Evolutionary conservation across 2,797 vertebrate species (phyloP).

Genomic region (Alauda arvensis): DNA sequence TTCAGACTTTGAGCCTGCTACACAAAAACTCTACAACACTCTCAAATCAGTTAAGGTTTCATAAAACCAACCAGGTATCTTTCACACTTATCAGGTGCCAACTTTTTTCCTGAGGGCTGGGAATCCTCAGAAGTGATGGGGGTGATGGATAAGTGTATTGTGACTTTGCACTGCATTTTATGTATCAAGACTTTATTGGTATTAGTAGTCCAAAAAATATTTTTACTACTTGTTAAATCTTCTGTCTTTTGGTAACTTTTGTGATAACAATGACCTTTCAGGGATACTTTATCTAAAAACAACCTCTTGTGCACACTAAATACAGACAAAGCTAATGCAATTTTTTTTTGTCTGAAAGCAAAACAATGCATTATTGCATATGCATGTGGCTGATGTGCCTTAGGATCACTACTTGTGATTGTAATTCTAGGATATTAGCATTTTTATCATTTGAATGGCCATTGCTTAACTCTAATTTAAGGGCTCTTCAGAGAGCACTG

Average conservation of each 20-base stretch:
- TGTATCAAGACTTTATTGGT: slow-evolving; percentile 28
- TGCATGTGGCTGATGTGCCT: slow-evolving; percentile 72
- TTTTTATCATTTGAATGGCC: slow-evolving; percentile 33
- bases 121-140: neutral
- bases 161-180: slow-evolving; percentile 61
- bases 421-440: slow-evolving; percentile 16
- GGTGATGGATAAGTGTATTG: slow-evolving; percentile 36
- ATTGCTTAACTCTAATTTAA: slow-evolving; percentile 23
- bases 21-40: slow-evolving; percentile 20
- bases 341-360: slow-evolving; percentile 43
- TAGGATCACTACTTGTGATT: slow-evolving; percentile 68
- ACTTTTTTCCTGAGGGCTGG: slow-evolving; percentile 6
- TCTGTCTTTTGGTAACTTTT: slow-evolving; percentile 70
- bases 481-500: slow-evolving; percentile 38
- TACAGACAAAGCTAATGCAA: slow-evolving; percentile 42
- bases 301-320: slow-evolving; percentile 52
- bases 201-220: slow-evolving; percentile 31
- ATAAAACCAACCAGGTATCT: slow-evolving; percentile 41
- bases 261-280: slow-evolving; percentile 71
- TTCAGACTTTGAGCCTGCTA: slow-evolving; percentile 21
- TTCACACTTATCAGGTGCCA: slow-evolving; percentile 56
- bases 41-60: neutral
- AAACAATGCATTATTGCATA: slow-evolving; percentile 46
- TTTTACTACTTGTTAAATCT: slow-evolving; percentile 62
- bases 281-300: slow-evolving; percentile 68